Evolutionary conservation across 1,140 invertebrate species (phyloP).

Genomic region (Parasteatoda tepidariorum): DNA sequence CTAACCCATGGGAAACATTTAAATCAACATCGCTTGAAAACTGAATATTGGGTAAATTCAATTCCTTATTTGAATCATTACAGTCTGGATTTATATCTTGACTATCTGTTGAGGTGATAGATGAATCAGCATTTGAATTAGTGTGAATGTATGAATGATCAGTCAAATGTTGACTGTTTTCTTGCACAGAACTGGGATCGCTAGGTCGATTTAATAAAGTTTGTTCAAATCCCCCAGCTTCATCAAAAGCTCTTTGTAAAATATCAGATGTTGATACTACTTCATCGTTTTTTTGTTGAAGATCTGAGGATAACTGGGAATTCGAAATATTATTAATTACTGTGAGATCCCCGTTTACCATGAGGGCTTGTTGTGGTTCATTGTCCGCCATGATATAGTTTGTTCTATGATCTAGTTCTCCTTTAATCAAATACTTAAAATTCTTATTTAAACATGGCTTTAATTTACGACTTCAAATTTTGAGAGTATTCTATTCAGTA

Average conservation of each 20-base stretch:
- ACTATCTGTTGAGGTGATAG: neutral
- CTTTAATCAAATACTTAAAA: neutral
- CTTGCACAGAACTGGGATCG: constrained; percentile 60
- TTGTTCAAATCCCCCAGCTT: constrained; percentile 64
- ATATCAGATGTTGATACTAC: constrained; percentile 66
- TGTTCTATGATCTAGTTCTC: neutral
- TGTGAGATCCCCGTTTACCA: constrained; percentile 9
- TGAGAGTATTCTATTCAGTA: neutral
- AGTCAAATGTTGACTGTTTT: constrained; percentile 54
- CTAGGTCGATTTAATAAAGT: constrained; percentile 50
- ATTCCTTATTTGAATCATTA: neutral
- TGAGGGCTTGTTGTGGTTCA: constrained; percentile 50
- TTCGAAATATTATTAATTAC: neutral
- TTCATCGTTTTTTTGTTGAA: neutral
- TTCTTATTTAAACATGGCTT: neutral
- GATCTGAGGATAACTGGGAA: neutral
- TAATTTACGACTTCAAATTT: neutral
- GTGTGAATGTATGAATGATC: constrained; percentile 59
- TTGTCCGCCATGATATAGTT: constrained; percentile 41
- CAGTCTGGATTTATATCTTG: constrained; percentile 36
- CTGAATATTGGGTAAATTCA: neutral
- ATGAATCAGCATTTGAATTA: constrained; percentile 2
- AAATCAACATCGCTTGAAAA: neutral
- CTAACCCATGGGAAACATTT: neutral
- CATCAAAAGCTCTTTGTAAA: constrained; percentile 68